Conservation (phyloP, 2,797 vertebrate species). For the Arctocebus calabarensis region DNA sequence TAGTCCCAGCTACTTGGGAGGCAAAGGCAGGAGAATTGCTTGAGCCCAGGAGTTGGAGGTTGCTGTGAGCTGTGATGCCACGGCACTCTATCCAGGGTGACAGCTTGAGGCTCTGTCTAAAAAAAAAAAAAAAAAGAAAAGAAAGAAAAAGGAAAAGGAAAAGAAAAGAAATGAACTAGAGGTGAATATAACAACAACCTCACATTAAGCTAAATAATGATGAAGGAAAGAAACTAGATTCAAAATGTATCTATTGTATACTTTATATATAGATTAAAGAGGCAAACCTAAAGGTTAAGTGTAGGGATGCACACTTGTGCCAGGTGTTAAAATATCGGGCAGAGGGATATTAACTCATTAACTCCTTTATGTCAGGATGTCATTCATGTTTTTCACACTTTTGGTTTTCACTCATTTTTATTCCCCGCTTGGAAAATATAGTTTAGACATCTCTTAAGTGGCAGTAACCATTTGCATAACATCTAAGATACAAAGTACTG, state of each 20-base stretch:
- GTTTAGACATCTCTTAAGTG: neutral
- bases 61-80: too few relatives aligned
- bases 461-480: neutral
- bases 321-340: neutral
- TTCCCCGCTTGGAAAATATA: constrained; percentile 3
- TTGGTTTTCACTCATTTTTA: neutral
- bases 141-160: too few relatives aligned
- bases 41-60: too few relatives aligned
- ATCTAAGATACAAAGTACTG: neutral
- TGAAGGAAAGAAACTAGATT: constrained; percentile 26
- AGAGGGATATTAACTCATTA: constrained; percentile 24
- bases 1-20: too few relatives aligned
- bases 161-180: neutral
- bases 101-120: too few relatives aligned
- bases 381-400: neutral
- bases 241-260: neutral
- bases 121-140: too few relatives aligned
- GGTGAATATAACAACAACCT: neutral
- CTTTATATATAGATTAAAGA: neutral
- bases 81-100: too few relatives aligned
- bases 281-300: neutral
- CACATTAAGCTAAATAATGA: neutral
- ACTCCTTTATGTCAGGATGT: neutral
- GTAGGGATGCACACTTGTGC: neutral
- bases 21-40: too few relatives aligned